Percentiles rank a stretch among this genome's conserved stretches.
These are phyloP conservation scores for Oscarella lobularis DNA, from an alignment of 37 sponge, comb jelly and placozoan genomes.

Conservation along the genomic window DNA sequence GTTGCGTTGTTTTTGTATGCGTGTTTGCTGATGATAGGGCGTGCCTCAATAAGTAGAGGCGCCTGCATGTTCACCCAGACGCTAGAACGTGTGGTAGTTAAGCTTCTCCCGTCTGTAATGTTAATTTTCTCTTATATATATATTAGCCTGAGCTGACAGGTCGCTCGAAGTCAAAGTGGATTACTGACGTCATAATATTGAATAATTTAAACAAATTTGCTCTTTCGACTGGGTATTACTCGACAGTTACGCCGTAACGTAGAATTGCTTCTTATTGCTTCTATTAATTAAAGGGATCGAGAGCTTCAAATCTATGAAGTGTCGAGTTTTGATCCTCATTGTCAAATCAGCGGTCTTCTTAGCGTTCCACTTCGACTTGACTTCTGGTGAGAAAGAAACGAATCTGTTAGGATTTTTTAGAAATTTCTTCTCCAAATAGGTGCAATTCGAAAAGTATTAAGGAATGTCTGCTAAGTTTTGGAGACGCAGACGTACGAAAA, in stretches of 20 bases:
- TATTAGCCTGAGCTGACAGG: no score
- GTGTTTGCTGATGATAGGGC: no score
- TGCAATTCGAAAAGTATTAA: slow-evolving; percentile 19
- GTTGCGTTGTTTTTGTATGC: no score
- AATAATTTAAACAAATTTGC: slow-evolving; percentile 54
- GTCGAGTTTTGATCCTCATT: slow-evolving; percentile 88
- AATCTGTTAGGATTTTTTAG: no score
- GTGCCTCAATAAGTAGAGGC: no score
- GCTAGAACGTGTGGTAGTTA: no score
- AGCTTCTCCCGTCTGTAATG: no score
- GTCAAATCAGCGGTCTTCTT: slow-evolving; percentile 72
- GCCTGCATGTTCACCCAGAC: no score
- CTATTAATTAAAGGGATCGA: slow-evolving; percentile 38
- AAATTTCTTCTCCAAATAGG: no score
- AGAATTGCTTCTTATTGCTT: not conserved
- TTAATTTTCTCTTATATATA: no score
- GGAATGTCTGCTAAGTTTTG: slow-evolving; percentile 42
- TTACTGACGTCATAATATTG: slow-evolving; percentile 75
- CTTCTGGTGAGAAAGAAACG: slow-evolving; percentile 68
- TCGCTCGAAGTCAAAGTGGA: slow-evolving; percentile 67
- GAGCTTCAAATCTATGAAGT: slow-evolving; percentile 86
- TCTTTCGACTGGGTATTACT: slow-evolving; percentile 56
- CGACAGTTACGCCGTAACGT: not conserved
- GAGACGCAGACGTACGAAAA: slow-evolving; percentile 70
- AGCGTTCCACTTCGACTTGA: slow-evolving; percentile 57